Conservation (phyloP, 2,113 vertebrate species). For the Lepisosteus oculatus region DNA sequence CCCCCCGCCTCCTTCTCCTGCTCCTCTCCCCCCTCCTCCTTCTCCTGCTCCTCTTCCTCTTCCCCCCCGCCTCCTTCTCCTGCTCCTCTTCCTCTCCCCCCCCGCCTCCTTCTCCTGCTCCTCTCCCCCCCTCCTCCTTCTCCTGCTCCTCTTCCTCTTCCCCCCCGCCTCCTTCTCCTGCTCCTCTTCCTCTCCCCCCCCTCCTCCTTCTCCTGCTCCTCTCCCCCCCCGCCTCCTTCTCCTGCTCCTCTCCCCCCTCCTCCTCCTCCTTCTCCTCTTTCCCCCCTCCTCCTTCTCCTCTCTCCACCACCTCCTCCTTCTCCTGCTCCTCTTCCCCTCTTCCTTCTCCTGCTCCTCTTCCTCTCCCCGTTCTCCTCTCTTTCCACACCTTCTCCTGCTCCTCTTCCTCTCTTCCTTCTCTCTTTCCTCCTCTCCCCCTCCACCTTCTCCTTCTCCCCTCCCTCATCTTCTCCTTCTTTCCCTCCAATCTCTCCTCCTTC, state of each 20-base stretch:
- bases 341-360: too few species aligned
- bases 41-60: background rate
- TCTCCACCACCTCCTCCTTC: too few species aligned
- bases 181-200: too few species aligned
- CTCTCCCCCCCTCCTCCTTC: background rate
- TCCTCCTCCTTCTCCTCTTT: background rate
- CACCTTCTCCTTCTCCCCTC: background rate
- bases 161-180: too few species aligned
- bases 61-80: too few species aligned
- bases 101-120: background rate
- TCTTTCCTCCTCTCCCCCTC: background rate
- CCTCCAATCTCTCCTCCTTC: too few species aligned
- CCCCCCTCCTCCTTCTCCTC: background rate
- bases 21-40: background rate
- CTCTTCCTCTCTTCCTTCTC: too few species aligned
- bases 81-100: too few species aligned
- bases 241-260: background rate
- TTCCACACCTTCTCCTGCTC: too few species aligned
- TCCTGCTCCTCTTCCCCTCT: background rate
- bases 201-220: constrained; percentile 13
- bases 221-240: background rate
- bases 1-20: background rate
- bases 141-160: background rate
- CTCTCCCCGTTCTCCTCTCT: too few species aligned
- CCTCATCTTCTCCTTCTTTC: too few species aligned